phyloP scores from a whole-genome alignment of 2,113 vertebrate species.

The Picathartes gymnocephalus region DNA sequence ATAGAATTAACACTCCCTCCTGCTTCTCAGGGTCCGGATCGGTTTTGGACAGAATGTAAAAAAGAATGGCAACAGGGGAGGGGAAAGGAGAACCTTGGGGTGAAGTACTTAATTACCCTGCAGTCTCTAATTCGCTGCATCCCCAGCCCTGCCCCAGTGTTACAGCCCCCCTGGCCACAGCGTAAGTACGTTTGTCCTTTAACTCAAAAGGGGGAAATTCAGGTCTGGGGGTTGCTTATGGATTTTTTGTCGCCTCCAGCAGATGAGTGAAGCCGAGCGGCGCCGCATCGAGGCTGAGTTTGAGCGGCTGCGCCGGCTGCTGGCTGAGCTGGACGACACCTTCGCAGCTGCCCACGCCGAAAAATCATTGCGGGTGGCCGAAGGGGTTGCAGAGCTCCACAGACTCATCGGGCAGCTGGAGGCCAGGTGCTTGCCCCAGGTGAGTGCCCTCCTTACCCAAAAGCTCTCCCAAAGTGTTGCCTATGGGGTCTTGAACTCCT shows the following conservation, averaged over 20 bases:
- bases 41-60: background rate
- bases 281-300: rapidly evolving
- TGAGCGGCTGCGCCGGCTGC: background rate
- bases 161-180: background rate
- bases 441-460: background rate
- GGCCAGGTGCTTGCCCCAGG: background rate
- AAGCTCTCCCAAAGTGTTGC: background rate
- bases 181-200: background rate
- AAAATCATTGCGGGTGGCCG: background rate
- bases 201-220: background rate
- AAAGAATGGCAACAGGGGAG: rapidly evolving
- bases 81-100: background rate
- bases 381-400: background rate
- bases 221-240: rapidly evolving
- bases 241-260: background rate
- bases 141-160: background rate
- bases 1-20: background rate
- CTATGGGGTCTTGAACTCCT: rapidly evolving
- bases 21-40: background rate
- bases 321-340: background rate
- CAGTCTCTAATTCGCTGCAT: background rate
- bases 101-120: background rate
- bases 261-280: background rate
- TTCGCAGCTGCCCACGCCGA: background rate
- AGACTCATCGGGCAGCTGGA: background rate